phyloP scores from a whole-genome alignment of 1,140 invertebrate species.

The Drosophila paulistorum region DNA sequence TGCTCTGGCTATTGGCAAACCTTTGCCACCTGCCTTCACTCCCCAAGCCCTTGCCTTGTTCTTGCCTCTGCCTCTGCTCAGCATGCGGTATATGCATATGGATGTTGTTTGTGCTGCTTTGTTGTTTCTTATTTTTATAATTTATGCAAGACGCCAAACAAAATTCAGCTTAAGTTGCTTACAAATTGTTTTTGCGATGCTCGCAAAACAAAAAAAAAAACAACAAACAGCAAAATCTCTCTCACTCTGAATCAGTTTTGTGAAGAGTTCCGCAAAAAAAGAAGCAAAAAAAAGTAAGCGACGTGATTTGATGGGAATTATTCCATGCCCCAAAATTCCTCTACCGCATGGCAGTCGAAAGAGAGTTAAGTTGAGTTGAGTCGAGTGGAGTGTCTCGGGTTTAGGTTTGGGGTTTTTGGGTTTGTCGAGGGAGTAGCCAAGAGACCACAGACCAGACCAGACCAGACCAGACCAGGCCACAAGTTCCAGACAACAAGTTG shows the following conservation, averaged over 20 bases:
- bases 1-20: not conserved
- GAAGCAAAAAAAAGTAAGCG: constrained; percentile 9
- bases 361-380: constrained; percentile 11
- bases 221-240: constrained; percentile 26
- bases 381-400: not conserved
- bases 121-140: constrained; percentile 59
- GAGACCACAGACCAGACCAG: constrained; percentile 5
- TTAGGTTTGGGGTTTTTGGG: no score
- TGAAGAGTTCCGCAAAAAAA: constrained; percentile 64
- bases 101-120: not conserved
- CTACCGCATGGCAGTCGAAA: not conserved
- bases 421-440: constrained; percentile 6
- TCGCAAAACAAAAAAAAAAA: constrained; percentile 35
- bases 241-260: constrained; percentile 70
- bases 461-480: not conserved
- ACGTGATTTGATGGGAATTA: constrained; percentile 79
- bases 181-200: constrained; percentile 78
- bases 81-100: constrained; percentile 13
- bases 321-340: constrained; percentile 48
- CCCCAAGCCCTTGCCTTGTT: not conserved
- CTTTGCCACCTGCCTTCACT: constrained; percentile 22
- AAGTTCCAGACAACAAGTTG: constrained; percentile 65
- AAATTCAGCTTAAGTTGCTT: constrained; percentile 65
- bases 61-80: not conserved
- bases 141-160: constrained; percentile 75